Conservation (phyloP, 2,113 vertebrate species). For the Megaleporinus macrocephalus region DNA sequence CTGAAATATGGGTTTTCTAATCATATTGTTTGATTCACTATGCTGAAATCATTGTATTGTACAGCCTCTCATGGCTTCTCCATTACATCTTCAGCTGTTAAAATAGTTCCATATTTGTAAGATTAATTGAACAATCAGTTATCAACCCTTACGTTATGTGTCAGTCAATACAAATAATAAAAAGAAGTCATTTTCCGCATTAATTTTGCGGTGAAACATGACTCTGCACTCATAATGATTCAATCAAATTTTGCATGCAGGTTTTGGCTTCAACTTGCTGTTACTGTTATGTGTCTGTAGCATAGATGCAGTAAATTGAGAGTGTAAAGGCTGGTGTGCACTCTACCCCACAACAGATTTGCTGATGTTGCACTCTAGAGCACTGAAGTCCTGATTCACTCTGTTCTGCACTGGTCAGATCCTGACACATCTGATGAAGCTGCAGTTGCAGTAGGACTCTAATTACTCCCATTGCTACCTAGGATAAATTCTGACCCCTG, state of each 20-base stretch:
- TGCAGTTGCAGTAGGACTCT: constrained; percentile 28
- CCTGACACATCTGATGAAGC: constrained; percentile 25
- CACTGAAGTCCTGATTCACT: constrained; percentile 29
- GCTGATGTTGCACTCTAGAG: constrained; percentile 13
- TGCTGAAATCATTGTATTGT: too few relatives aligned
- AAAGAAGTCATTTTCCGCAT: too few relatives aligned
- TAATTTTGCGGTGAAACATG: too few relatives aligned
- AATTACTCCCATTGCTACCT: constrained; percentile 42
- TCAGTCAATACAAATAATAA: too few relatives aligned
- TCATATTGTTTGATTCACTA: too few relatives aligned
- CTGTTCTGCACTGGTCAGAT: neutral
- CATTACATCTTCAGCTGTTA: too few relatives aligned
- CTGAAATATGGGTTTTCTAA: too few relatives aligned
- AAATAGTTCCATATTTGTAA: too few relatives aligned
- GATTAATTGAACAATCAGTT: too few relatives aligned
- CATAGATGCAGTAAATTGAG: neutral
- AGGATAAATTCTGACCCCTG: constrained; percentile 45
- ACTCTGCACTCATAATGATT: neutral
- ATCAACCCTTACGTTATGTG: too few relatives aligned
- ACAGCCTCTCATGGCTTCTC: too few relatives aligned
- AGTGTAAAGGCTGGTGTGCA: neutral
- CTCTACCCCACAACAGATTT: neutral
- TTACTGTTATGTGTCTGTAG: neutral
- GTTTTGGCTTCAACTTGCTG: neutral
- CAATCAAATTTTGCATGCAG: neutral